Conservation (phyloP, 23 tunicate genomes). For the Aplidium turbinatum region DNA sequence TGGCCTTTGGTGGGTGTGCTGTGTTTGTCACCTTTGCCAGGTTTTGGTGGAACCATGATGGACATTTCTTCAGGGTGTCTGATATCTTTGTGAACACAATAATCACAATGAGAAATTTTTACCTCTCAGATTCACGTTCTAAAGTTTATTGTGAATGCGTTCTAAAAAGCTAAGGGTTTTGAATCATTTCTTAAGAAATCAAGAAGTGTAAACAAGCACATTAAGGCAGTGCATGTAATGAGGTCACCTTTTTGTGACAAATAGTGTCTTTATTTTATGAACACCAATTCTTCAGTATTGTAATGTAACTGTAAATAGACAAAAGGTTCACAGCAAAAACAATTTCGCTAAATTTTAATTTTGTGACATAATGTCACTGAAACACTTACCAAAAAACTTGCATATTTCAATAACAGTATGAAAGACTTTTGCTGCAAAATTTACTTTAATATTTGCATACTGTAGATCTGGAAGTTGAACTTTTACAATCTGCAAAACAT, state of each 20-base stretch:
- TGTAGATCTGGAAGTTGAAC: slow-evolving; percentile 88
- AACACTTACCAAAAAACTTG: slow-evolving; percentile 72
- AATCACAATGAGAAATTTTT: too few species aligned
- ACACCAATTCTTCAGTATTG: too few species aligned
- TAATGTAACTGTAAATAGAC: too few species aligned
- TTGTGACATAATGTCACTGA: not conserved
- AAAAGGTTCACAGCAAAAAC: not conserved
- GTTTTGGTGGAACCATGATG: slow-evolving; percentile 51
- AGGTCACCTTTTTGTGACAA: too few species aligned
- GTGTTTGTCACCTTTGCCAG: slow-evolving; percentile 20
- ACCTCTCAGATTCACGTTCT: too few species aligned
- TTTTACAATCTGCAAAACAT: slow-evolving; percentile 56
- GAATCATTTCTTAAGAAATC: too few species aligned
- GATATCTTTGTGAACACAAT: too few species aligned
- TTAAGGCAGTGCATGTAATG: too few species aligned
- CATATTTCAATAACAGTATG: slow-evolving; percentile 82
- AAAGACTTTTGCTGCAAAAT: slow-evolving; percentile 86
- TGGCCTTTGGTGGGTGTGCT: slow-evolving; percentile 21
- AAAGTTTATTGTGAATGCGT: too few species aligned
- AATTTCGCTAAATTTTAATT: not conserved
- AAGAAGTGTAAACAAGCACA: too few species aligned
- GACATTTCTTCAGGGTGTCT: slow-evolving; percentile 93
- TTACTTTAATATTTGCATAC: slow-evolving; percentile 78
- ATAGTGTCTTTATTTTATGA: too few species aligned
- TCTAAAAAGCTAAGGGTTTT: too few species aligned